A percentile compares a stretch with the other conserved stretches of the same genome.
Evolutionary conservation across 2,888 invertebrate species (phyloP).

Genomic region (Pyrocoelia pectoralis): DNA sequence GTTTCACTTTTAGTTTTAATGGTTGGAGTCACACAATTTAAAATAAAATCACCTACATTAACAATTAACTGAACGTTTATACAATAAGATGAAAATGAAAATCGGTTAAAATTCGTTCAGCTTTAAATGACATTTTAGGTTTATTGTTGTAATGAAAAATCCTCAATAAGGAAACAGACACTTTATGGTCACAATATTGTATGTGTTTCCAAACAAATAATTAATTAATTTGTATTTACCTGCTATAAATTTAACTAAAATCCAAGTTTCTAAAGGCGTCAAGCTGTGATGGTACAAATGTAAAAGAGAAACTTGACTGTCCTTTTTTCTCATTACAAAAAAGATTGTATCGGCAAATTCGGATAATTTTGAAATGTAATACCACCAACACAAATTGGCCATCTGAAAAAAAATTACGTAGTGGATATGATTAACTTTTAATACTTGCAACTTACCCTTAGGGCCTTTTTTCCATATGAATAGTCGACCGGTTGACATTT

Average conservation of each 20-base stretch:
- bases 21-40: too few species aligned
- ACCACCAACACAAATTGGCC: constrained; percentile 88
- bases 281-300: constrained; percentile 87
- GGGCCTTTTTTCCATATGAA: constrained; percentile 82
- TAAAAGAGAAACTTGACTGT: constrained; percentile 82
- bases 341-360: constrained; percentile 90
- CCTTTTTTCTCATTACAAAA: constrained; percentile 85
- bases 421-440: neutral
- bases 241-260: constrained; percentile 79
- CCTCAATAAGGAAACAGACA: too few species aligned
- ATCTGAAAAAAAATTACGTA: constrained; percentile 70
- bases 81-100: too few species aligned
- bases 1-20: neutral
- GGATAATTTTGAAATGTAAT: constrained; percentile 87
- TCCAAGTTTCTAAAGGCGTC: constrained; percentile 81
- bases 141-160: too few species aligned
- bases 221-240: constrained; percentile 58
- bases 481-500: constrained; percentile 96
- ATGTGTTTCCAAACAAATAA: too few species aligned
- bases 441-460: constrained; percentile 71
- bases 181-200: too few species aligned
- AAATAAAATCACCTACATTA: too few species aligned
- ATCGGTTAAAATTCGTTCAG: too few species aligned
- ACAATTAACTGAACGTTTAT: too few species aligned
- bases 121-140: too few species aligned